Percentiles rank a stretch among this genome's conserved stretches.
Evolutionary conservation across 1,140 invertebrate genomes (phyloP).

Genomic region (Psilanteris sp.): DNA sequence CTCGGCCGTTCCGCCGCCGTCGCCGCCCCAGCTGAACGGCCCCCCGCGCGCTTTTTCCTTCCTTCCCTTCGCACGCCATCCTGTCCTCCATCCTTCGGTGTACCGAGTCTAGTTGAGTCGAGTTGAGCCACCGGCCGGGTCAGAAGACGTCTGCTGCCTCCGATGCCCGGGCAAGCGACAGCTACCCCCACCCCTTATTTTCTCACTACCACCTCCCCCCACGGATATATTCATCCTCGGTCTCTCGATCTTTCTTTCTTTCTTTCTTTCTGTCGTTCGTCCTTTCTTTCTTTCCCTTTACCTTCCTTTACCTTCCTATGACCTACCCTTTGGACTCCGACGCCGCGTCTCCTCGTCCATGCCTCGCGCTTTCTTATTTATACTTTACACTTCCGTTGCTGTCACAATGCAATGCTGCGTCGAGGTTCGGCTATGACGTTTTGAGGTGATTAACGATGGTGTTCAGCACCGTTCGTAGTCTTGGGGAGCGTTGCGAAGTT

Average conservation of each 20-base stretch:
- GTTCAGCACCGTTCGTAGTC: neutral
- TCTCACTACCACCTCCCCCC: slow-evolving; percentile 58
- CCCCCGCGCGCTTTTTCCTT: slow-evolving; percentile 55
- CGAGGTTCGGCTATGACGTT: slow-evolving; percentile 3
- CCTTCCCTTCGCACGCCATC: slow-evolving; percentile 65
- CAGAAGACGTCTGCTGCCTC: slow-evolving; percentile 79
- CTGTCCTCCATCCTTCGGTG: slow-evolving; percentile 54
- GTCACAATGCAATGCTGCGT: slow-evolving; percentile 11
- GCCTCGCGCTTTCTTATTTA: slow-evolving; percentile 34
- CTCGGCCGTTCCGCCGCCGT: slow-evolving; percentile 57
- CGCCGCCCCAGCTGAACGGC: slow-evolving; percentile 47
- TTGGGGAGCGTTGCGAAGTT: neutral
- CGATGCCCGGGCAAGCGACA: slow-evolving; percentile 79
- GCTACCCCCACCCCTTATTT: slow-evolving; percentile 73
- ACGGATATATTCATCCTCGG: slow-evolving; percentile 59
- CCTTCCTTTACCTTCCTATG: slow-evolving; percentile 15
- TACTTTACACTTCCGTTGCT: slow-evolving; percentile 35
- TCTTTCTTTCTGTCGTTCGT: slow-evolving; percentile 59
- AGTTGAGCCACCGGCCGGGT: slow-evolving; percentile 79
- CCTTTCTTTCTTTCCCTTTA: slow-evolving; percentile 3
- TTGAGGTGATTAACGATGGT: slow-evolving; percentile 12
- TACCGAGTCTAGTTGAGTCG: slow-evolving; percentile 75
- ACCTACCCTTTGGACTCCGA: slow-evolving; percentile 36
- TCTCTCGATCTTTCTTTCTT: slow-evolving; percentile 63
- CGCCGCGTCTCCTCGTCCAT: neutral